These are phyloP conservation scores for Liasis olivaceus DNA, from an alignment of 2,797 vertebrate species.

Conservation along the genomic window DNA sequence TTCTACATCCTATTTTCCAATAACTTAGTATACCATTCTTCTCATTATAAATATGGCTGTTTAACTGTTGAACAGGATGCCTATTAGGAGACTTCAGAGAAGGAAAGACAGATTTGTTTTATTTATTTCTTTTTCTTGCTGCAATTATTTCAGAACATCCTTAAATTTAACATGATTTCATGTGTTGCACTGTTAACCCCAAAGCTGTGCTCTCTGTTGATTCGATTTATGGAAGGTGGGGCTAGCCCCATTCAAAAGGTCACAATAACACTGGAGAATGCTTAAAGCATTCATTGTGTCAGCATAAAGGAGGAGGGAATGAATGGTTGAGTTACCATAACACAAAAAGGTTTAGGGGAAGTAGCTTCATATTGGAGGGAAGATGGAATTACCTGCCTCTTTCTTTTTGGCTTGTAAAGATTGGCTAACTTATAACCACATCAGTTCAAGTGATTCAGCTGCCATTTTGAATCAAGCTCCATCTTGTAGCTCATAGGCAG, in stretches of 20 bases:
- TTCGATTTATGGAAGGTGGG: neutral
- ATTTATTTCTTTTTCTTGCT: neutral
- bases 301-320: neutral
- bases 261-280: neutral
- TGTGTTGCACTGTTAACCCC: neutral
- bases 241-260: neutral
- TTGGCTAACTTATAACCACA: neutral
- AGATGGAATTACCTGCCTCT: neutral
- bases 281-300: neutral
- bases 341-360: neutral
- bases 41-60: neutral
- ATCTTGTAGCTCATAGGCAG: neutral
- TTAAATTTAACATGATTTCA: neutral
- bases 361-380: neutral
- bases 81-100: neutral
- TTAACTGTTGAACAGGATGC: neutral
- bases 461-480: neutral
- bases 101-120: neutral
- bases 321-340: neutral
- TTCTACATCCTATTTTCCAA: neutral
- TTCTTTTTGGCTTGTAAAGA: neutral
- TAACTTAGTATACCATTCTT: neutral
- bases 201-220: neutral
- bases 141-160: neutral
- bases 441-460: neutral